Base-by-base conservation (phyloP, 2,113 vertebrate species). In the Camarhynchus parvulus region DNA sequence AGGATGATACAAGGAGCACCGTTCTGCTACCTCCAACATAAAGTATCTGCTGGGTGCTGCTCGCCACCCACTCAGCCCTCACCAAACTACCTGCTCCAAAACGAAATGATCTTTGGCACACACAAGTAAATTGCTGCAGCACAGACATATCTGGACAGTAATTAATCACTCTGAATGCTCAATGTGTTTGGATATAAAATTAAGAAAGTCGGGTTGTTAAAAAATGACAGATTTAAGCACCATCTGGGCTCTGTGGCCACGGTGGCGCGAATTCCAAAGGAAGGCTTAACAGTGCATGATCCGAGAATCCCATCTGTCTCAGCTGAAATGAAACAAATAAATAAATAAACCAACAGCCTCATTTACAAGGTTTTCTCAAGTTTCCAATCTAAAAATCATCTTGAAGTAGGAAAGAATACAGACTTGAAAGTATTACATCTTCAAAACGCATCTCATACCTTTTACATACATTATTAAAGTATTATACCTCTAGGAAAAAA, bases 161-260 rank as follows among this genome's bases (percentile, higher is more conserved):
- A 98, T 98, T 98, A 98, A 98, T 97, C 97, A 98, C 97, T 97
- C 94, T 5, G 95, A 98, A 97, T 97, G 96, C 96, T 94, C 90
- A 97, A 77, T 97, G 97, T 97, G 97, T 97, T 98, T 97, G 97
- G 97, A 97, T 97, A 98, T 98, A 98, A 98, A 98, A 98, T 98
- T 92, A 98, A 98, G 98, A 98, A 98, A 98, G 97, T 98, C 84
- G 85, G 95, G 98, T 98, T 98, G 97, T 98, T 98, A 98, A 97
- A 98, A 97, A 98, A 97, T 96, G 98, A 98, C 98, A 98, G 98
- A 98, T 98, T 98, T 98, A 95, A 97, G 98, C 97, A 96, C 98
- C 98, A 98, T 98, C 98, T 98, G 98, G 98, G 96, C 97, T 98
- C 95, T 75, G 95, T 98, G 98, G 98, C 98, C 98, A 96, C 97